phyloP scores from a whole-genome alignment of 2,797 vertebrate species.

The Chiroxiphia lanceolata region DNA sequence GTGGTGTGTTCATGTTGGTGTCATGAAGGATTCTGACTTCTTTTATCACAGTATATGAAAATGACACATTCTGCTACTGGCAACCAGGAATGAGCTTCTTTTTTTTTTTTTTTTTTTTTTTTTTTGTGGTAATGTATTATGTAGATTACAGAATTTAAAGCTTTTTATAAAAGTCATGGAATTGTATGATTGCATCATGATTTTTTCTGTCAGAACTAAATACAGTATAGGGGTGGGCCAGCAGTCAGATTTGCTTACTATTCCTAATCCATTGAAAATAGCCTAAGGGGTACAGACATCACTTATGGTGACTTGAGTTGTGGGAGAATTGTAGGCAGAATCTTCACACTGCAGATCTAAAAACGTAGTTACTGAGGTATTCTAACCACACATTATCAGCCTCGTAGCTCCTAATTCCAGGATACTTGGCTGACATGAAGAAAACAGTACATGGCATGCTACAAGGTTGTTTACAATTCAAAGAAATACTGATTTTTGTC shows the following conservation, averaged over 20 bases:
- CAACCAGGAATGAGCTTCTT: background rate
- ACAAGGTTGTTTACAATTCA: background rate
- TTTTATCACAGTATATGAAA: background rate
- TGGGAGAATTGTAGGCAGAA: background rate
- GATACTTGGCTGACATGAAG: background rate
- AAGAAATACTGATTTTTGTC: background rate
- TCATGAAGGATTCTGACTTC: background rate
- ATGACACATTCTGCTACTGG: background rate
- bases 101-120: background rate
- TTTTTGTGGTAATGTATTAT: background rate
- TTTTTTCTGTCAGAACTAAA: conserved; percentile 33
- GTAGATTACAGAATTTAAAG: background rate
- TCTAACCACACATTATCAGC: background rate
- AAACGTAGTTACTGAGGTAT: background rate
- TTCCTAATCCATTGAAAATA: background rate
- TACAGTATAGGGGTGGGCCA: background rate
- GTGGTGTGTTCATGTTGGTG: background rate
- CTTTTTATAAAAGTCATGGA: background rate
- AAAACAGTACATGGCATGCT: background rate
- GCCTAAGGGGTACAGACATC: background rate
- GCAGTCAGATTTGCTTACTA: conserved; percentile 1
- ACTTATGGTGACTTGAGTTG: background rate
- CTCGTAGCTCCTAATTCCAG: background rate
- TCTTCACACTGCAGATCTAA: background rate
- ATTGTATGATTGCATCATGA: background rate